These are phyloP conservation scores for Diarsia mendica DNA, from an alignment of 2,888 invertebrate species.

Conservation along the genomic window DNA sequence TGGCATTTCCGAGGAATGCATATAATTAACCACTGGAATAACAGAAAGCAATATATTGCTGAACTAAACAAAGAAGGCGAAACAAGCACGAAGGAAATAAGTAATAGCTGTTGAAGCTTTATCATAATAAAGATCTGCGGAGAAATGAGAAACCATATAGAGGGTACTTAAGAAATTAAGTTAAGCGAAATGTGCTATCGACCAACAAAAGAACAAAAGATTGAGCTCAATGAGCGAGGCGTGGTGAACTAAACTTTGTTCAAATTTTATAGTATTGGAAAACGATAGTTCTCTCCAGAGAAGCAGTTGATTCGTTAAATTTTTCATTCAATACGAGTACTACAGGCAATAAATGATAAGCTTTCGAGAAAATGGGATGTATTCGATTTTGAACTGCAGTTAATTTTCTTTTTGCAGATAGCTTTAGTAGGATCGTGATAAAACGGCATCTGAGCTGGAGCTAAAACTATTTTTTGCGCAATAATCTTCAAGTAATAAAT, in stretches of 20 bases:
- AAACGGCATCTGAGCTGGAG: not conserved
- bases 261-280: constrained; percentile 78
- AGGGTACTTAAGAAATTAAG: constrained; percentile 76
- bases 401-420: constrained; percentile 7
- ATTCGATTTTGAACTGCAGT: not conserved
- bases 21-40: not conserved
- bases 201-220: constrained; percentile 77
- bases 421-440: not conserved
- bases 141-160: constrained; percentile 74
- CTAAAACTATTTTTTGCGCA: constrained; percentile 9
- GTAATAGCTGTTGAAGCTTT: constrained; percentile 48
- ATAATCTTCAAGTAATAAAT: constrained; percentile 47
- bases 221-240: constrained; percentile 75
- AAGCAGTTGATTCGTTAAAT: constrained; percentile 60
- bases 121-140: constrained; percentile 66
- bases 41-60: not conserved
- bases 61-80: constrained; percentile 3
- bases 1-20: not conserved
- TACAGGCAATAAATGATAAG: constrained; percentile 41
- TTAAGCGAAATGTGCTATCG: constrained; percentile 66
- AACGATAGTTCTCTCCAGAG: constrained; percentile 71
- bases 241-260: constrained; percentile 71
- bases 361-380: constrained; percentile 26
- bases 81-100: constrained; percentile 4
- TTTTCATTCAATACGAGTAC: constrained; percentile 54